phyloP scores from a whole-genome alignment of 2,113 vertebrate genomes.

The Callopanchax toddi region DNA sequence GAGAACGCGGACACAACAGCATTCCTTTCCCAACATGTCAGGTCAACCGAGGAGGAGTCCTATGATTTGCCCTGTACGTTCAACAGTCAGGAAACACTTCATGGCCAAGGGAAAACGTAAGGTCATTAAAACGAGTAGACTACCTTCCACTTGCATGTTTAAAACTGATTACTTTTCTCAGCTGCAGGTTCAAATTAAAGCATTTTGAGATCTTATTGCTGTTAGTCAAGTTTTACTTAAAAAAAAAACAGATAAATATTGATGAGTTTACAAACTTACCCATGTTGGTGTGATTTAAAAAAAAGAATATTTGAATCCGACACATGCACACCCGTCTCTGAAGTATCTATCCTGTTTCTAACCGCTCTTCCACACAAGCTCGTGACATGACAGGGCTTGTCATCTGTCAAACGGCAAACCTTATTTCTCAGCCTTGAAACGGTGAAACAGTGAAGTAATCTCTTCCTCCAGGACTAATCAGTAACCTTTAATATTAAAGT shows the following conservation, averaged over 20 bases:
- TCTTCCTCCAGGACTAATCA: not conserved
- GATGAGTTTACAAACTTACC: slow-evolving; percentile 55
- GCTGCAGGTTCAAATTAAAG: not conserved
- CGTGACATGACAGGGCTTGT: slow-evolving; percentile 74
- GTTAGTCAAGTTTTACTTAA: not conserved
- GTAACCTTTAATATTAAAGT: not conserved
- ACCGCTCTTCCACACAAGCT: slow-evolving; percentile 54
- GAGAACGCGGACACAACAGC: slow-evolving; percentile 71
- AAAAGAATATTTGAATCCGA: slow-evolving; percentile 50
- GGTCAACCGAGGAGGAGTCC: slow-evolving; percentile 68
- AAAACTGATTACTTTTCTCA: slow-evolving; percentile 1
- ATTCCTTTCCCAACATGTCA: slow-evolving; percentile 83
- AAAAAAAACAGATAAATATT: slow-evolving; percentile 12
- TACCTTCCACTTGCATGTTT: slow-evolving; percentile 13
- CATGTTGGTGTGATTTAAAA: slow-evolving; percentile 8
- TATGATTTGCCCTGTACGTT: slow-evolving; percentile 48
- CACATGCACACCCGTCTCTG: slow-evolving; percentile 51
- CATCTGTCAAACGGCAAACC: slow-evolving; percentile 23
- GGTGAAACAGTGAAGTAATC: slow-evolving; percentile 10
- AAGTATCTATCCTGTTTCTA: slow-evolving; percentile 52
- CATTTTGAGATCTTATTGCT: not conserved
- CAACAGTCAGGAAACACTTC: slow-evolving; percentile 50
- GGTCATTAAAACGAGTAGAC: slow-evolving; percentile 47
- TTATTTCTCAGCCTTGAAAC: slow-evolving; percentile 30
- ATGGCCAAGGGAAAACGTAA: slow-evolving; percentile 56